Conservation (phyloP, 2,797 vertebrate genomes). For the Fistularia commersonii region DNA sequence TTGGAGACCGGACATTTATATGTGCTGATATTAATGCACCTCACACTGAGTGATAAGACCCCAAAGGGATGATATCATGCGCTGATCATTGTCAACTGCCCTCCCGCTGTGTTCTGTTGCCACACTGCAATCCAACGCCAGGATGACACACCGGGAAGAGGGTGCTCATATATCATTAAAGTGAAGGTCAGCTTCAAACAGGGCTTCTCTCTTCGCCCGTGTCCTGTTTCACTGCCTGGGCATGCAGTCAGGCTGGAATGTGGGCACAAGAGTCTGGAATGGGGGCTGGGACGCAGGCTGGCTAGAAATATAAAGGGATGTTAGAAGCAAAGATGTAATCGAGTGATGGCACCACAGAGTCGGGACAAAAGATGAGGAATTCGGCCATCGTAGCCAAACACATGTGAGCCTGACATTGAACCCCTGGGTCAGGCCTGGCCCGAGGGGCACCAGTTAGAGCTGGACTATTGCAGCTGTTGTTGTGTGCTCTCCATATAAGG, state of each 20-base stretch:
- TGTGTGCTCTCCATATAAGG: constrained; percentile 68
- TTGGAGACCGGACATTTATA: not conserved
- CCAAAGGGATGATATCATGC: constrained; percentile 62
- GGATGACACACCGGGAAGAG: constrained; percentile 37
- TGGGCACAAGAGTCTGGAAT: constrained; percentile 59
- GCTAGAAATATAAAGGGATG: constrained; percentile 45
- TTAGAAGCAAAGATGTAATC: constrained; percentile 53
- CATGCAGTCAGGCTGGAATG: constrained; percentile 67
- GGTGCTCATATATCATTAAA: constrained; percentile 74
- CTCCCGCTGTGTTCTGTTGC: constrained; percentile 36
- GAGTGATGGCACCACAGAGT: constrained; percentile 52
- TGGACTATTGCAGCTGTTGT: constrained; percentile 72
- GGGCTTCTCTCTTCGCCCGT: constrained; percentile 63
- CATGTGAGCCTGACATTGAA: constrained; percentile 57
- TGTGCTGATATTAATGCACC: constrained; percentile 31
- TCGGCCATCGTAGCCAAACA: constrained; percentile 53
- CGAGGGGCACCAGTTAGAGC: constrained; percentile 43
- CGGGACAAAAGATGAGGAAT: constrained; percentile 55
- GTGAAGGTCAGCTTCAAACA: constrained; percentile 77
- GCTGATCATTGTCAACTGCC: constrained; percentile 64
- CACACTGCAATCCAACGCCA: constrained; percentile 54
- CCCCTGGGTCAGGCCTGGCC: constrained; percentile 42
- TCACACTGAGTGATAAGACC: constrained; percentile 30
- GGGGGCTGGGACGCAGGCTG: constrained; percentile 35
- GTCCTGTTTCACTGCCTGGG: constrained; percentile 73